Conservation (phyloP, 2,888 invertebrate genomes). For the Chalcosyrphus nemorum region DNA sequence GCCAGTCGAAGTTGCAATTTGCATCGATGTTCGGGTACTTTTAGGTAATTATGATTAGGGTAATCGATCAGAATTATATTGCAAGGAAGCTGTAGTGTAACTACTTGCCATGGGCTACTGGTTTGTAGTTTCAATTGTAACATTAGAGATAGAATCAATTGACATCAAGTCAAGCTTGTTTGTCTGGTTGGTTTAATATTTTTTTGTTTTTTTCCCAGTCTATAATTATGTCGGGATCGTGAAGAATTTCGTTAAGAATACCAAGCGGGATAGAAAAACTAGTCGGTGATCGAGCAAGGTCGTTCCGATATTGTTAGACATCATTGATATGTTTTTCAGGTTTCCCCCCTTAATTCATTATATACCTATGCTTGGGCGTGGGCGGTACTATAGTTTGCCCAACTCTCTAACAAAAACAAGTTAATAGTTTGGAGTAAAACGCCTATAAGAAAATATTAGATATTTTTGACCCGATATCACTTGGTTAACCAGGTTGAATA, state of each 20-base stretch:
- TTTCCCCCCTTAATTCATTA: too few relatives aligned
- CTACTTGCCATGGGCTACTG: not conserved
- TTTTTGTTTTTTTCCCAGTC: not conserved
- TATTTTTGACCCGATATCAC: too few relatives aligned
- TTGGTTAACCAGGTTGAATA: too few relatives aligned
- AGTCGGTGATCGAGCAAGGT: not conserved
- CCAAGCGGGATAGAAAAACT: not conserved
- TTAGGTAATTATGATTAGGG: slow-evolving; percentile 54
- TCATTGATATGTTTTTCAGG: not conserved
- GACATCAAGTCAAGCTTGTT: not conserved
- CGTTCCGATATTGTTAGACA: not conserved
- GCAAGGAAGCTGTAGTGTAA: too few relatives aligned
- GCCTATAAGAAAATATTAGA: too few relatives aligned
- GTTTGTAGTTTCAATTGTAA: not conserved
- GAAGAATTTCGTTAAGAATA: too few relatives aligned
- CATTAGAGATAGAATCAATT: not conserved
- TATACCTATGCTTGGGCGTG: too few relatives aligned
- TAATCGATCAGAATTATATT: slow-evolving; percentile 49
- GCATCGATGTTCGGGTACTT: slow-evolving; percentile 23
- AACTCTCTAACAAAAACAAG: too few relatives aligned
- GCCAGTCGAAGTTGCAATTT: slow-evolving; percentile 7
- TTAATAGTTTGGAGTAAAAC: too few relatives aligned
- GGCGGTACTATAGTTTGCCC: too few relatives aligned
- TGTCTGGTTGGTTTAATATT: not conserved
- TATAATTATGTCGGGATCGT: not conserved